Evolutionary conservation across 1,140 invertebrate species (phyloP).

Genomic region (Hycleus phaleratus): DNA sequence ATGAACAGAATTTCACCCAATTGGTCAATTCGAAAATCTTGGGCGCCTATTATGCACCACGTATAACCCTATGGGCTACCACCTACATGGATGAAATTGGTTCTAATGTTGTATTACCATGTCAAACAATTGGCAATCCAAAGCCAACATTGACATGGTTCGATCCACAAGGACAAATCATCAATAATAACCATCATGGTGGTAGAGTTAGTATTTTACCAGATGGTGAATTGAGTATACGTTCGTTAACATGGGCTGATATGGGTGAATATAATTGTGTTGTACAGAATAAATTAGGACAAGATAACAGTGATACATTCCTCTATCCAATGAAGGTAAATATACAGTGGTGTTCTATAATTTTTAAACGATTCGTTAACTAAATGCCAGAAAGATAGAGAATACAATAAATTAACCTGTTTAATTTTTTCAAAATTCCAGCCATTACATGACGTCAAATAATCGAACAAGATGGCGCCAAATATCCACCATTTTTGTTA

Average conservation of each 20-base stretch:
- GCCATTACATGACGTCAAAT: too few species aligned
- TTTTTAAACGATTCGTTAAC: too few species aligned
- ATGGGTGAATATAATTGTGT: constrained; percentile 74
- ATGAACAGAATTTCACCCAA: constrained; percentile 33
- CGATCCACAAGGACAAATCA: constrained; percentile 47
- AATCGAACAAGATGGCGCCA: not conserved
- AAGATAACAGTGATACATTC: constrained; percentile 60
- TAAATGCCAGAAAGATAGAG: too few species aligned
- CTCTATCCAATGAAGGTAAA: constrained; percentile 61
- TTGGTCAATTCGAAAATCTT: constrained; percentile 36
- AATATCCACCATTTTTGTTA: constrained; percentile 20
- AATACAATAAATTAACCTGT: too few species aligned
- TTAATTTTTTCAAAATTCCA: too few species aligned
- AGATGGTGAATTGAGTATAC: constrained; percentile 67
- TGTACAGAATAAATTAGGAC: constrained; percentile 57
- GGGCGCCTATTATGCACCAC: constrained; percentile 43
- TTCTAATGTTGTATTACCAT: constrained; percentile 59
- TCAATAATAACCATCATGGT: constrained; percentile 45
- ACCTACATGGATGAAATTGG: constrained; percentile 49
- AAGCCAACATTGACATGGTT: constrained; percentile 59
- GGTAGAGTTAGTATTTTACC: constrained; percentile 49
- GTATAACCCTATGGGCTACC: constrained; percentile 47
- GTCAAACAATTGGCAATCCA: constrained; percentile 57
- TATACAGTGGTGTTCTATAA: too few species aligned
- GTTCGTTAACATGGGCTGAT: constrained; percentile 60